Conservation (phyloP, 2,797 vertebrate genomes). For the Falco columbarius region DNA sequence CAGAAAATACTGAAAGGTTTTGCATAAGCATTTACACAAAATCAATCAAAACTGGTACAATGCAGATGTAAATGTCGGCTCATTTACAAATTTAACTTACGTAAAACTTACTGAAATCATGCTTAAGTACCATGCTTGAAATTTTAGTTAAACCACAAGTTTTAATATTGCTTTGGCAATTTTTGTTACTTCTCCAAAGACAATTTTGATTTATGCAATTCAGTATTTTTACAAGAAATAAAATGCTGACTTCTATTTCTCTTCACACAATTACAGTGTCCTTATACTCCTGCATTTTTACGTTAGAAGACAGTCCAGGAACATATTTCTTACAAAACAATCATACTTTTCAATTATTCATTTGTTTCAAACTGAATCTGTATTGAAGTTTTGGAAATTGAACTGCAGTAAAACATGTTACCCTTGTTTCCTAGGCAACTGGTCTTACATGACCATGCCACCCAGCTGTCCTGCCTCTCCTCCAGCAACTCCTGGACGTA, state of each 20-base stretch:
- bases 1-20: not conserved
- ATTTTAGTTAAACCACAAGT: not conserved
- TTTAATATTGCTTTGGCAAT: not conserved
- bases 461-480: not conserved
- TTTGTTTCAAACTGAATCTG: not conserved
- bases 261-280: not conserved
- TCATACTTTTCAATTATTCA: not conserved
- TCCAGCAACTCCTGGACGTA: not conserved
- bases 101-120: not conserved
- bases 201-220: not conserved
- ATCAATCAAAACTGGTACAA: not conserved
- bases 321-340: not conserved
- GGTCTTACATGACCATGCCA: rapidly evolving
- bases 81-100: rapidly evolving
- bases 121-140: not conserved
- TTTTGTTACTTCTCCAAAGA: not conserved
- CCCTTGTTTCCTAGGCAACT: not conserved
- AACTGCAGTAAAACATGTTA: not conserved
- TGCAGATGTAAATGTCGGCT: not conserved
- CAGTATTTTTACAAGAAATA: not conserved
- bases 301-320: not conserved
- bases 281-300: not conserved
- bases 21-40: not conserved
- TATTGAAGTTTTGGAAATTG: not conserved
- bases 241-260: not conserved